A percentile compares a stretch with the other conserved stretches of the same genome.
phyloP scores from a whole-genome alignment of 2,888 invertebrate species.

The Ptycholaimellus sp. region DNA sequence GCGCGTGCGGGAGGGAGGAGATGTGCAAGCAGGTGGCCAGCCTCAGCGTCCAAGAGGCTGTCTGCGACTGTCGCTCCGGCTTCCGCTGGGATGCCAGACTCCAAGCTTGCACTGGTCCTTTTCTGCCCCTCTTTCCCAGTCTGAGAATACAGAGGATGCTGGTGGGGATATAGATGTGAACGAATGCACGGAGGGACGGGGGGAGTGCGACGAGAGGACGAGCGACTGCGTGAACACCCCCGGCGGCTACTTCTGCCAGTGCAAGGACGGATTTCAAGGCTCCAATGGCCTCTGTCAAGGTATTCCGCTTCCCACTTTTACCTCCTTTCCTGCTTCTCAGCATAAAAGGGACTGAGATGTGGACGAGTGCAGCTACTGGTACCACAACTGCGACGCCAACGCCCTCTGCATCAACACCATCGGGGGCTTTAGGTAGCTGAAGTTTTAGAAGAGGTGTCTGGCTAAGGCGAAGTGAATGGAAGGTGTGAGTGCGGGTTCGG shows the following conservation, averaged over 20 bases:
- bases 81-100: no score
- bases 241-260: conserved; percentile 63
- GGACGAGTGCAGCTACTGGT: conserved; percentile 9
- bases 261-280: conserved; percentile 64
- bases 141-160: no score
- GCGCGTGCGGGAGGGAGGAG: no score
- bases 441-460: no score
- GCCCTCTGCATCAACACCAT: conserved; percentile 42
- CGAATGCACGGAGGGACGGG: conserved; percentile 17
- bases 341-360: conserved; percentile 9
- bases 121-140: no score
- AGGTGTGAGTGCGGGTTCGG: conserved; percentile 58
- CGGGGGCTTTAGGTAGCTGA: conserved; percentile 42
- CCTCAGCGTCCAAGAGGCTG: no score
- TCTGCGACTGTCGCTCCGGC: no score
- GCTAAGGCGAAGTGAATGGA: no score
- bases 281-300: conserved; percentile 32
- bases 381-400: conserved; percentile 8
- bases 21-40: no score
- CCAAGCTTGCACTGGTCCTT: no score
- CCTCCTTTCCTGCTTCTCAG: no score
- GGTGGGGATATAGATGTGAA: conserved; percentile 20
- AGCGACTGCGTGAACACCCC: conserved; percentile 64
- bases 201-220: conserved; percentile 19
- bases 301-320: no score